A percentile compares a stretch with the other conserved stretches of the same genome.
phyloP scores from a whole-genome alignment of 92 coral and sea anemone species.

The Siderastrea radians region DNA sequence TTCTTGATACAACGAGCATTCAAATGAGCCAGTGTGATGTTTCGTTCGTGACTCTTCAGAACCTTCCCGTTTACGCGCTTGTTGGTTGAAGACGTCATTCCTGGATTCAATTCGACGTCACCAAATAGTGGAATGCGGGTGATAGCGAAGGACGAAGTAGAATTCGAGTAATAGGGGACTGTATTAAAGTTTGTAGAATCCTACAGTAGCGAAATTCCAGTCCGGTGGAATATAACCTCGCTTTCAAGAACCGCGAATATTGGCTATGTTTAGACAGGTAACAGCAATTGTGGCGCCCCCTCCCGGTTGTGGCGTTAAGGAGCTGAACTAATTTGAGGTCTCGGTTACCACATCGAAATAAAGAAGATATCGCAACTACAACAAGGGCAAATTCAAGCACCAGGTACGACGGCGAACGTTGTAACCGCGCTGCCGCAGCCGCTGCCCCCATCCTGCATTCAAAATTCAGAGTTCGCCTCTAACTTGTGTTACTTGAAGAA shows the following conservation, averaged over 20 bases:
- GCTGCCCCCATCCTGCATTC: too few relatives aligned
- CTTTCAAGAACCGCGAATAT: neutral
- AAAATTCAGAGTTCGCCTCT: too few relatives aligned
- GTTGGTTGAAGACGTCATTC: neutral
- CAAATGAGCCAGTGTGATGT: neutral
- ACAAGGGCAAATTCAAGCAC: too few relatives aligned
- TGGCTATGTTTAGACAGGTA: neutral
- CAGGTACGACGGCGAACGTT: too few relatives aligned
- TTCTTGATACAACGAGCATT: neutral
- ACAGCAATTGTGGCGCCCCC: too few relatives aligned
- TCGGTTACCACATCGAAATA: too few relatives aligned
- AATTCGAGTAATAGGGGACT: too few relatives aligned
- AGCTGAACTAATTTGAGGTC: too few relatives aligned
- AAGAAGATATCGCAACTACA: too few relatives aligned
- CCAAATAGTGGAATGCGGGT: neutral
- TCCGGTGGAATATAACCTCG: neutral
- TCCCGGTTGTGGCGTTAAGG: too few relatives aligned
- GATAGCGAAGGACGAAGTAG: neutral
- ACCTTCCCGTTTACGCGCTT: neutral
- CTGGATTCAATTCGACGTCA: conserved; percentile 3
- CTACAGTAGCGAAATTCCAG: neutral
- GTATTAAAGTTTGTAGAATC: neutral
- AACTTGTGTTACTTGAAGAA: too few relatives aligned
- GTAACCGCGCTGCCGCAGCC: too few relatives aligned
- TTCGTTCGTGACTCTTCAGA: neutral